phyloP scores from a whole-genome alignment of 35 echinoderm and acorn worm species.

The Strongylocentrotus purpuratus region DNA sequence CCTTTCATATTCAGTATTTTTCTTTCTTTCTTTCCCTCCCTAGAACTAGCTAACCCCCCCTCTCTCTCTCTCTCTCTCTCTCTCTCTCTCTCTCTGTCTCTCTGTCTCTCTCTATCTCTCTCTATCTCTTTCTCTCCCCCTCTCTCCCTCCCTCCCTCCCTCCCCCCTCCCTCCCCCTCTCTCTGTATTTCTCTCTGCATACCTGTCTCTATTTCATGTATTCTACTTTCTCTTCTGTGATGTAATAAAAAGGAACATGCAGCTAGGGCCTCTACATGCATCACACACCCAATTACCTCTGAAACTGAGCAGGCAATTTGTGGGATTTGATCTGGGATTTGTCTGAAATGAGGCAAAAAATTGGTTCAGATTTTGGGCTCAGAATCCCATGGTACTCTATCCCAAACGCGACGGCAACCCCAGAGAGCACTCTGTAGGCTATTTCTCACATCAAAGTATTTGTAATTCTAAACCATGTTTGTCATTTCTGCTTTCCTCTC shows the following conservation, averaged over 20 bases:
- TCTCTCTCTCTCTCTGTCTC: neutral
- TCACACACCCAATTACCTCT: neutral
- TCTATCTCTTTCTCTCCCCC: neutral
- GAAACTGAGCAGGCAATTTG: constrained; percentile 9
- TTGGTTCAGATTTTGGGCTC: neutral
- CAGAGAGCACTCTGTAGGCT: neutral
- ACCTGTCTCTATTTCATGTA: too few species aligned
- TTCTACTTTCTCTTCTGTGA: too few species aligned
- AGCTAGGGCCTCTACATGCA: neutral
- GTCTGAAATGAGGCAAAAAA: constrained; percentile 7
- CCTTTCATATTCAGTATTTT: neutral
- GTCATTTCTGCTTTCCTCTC: neutral
- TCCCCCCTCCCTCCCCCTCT: neutral
- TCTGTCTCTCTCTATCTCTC: neutral
- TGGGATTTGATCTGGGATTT: neutral
- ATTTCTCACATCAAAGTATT: neutral
- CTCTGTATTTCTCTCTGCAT: too few species aligned
- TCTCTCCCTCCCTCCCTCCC: neutral
- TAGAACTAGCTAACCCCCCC: neutral
- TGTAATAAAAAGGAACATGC: too few species aligned
- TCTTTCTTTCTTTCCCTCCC: neutral
- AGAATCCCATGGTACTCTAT: neutral
- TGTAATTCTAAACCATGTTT: neutral
- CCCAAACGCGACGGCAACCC: neutral
- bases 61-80: neutral